Percentiles rank a stretch among this genome's conserved stretches.
These are phyloP conservation scores for Anagyrus pseudococci DNA, from an alignment of 2,888 invertebrate genomes.

Conservation along the genomic window DNA sequence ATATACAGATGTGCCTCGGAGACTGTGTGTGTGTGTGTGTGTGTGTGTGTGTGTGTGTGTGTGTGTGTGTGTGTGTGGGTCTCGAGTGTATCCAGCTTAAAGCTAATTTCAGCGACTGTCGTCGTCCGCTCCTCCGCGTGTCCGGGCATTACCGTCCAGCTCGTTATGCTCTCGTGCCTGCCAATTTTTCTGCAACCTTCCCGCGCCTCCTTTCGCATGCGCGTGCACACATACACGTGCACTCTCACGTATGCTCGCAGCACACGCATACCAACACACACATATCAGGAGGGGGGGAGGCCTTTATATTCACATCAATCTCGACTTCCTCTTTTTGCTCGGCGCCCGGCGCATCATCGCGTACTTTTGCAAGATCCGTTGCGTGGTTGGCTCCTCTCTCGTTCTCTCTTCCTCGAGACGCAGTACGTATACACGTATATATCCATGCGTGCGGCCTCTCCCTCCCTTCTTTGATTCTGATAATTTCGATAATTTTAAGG, in stretches of 20 bases:
- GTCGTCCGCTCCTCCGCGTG: neutral
- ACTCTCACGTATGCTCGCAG: neutral
- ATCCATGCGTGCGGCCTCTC: neutral
- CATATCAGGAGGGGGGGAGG: no score
- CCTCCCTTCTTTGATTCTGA: constrained; percentile 21
- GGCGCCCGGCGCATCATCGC: neutral
- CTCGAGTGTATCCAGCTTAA: no score
- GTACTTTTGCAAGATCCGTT: constrained; percentile 9
- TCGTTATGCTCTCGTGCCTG: constrained; percentile 18
- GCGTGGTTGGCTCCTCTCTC: neutral
- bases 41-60: no score
- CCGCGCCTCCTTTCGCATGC: neutral
- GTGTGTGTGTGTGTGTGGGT: no score
- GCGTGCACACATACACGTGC: neutral
- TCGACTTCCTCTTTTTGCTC: constrained; percentile 20
- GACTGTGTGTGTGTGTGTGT: no score
- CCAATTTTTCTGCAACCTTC: constrained; percentile 13
- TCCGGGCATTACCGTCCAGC: constrained; percentile 2
- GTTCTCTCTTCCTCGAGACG: neutral
- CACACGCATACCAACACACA: neutral
- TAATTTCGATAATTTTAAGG: constrained; percentile 39
- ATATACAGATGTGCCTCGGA: no score
- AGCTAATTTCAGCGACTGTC: no score
- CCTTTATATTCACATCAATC: constrained; percentile 21
- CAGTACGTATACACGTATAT: neutral